phyloP scores from a whole-genome alignment of 23 tunicate species.

The Ciona savignyi region DNA sequence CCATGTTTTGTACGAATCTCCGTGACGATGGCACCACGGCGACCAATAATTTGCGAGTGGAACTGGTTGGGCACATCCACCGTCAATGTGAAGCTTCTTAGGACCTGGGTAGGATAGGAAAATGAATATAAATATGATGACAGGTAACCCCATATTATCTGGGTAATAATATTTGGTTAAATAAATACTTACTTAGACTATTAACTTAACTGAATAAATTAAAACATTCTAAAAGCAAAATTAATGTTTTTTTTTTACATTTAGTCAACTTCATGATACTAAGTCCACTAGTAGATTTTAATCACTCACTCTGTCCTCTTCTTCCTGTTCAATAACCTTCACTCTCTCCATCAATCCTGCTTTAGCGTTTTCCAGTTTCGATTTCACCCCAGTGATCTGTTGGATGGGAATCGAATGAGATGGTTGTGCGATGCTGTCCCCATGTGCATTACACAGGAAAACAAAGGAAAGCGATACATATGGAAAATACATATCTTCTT shows the following conservation, averaged over 20 bases:
- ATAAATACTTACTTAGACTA: background rate
- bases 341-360: conserved; percentile 69
- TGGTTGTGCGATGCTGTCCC: too few relatives aligned
- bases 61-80: conserved; percentile 54
- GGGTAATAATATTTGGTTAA: background rate
- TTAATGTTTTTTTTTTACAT: too few relatives aligned
- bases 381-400: conserved; percentile 82
- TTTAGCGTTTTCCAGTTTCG: conserved; percentile 59
- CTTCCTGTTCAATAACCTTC: conserved; percentile 72
- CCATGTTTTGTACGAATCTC: conserved; percentile 58
- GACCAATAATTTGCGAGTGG: conserved; percentile 83
- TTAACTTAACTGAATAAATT: too few relatives aligned
- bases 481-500: background rate
- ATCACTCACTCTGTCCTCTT: conserved; percentile 76
- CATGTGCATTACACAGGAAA: too few relatives aligned
- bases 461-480: too few relatives aligned
- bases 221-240: background rate
- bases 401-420: too few relatives aligned
- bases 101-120: conserved; percentile 24
- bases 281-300: too few relatives aligned
- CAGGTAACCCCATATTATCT: background rate
- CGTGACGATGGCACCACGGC: conserved; percentile 70
- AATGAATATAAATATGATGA: background rate
- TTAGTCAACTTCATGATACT: background rate
- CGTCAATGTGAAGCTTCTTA: conserved; percentile 50